These are phyloP conservation scores for Pygoscelis adeliae DNA, from an alignment of 2,113 vertebrate genomes.

Conservation along the genomic window DNA sequence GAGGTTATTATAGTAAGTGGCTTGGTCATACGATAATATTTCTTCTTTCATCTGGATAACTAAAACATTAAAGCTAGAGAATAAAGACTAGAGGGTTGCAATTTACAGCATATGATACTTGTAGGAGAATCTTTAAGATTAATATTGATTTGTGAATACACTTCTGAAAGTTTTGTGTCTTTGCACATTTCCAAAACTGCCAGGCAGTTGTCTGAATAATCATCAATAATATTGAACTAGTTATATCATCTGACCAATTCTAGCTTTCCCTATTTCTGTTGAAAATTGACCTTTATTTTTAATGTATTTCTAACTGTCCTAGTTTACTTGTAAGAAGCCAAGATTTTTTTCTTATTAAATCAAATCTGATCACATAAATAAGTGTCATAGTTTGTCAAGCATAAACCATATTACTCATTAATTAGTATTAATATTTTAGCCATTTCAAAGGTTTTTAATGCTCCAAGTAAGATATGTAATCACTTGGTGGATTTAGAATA, in stretches of 20 bases:
- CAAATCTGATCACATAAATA: background rate
- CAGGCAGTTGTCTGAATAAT: background rate
- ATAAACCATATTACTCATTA: slow-evolving; percentile 6
- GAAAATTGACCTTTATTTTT: slow-evolving; percentile 10
- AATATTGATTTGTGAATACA: background rate
- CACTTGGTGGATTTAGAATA: background rate
- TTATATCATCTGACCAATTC: background rate
- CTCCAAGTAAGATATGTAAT: background rate
- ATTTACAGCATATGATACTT: background rate
- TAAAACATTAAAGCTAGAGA: background rate
- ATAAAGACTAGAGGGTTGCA: background rate
- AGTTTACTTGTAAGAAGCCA: background rate
- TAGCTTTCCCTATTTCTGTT: background rate
- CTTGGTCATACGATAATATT: background rate
- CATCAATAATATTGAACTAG: background rate
- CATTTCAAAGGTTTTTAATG: background rate
- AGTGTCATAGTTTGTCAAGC: background rate
- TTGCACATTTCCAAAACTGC: background rate
- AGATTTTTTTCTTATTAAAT: background rate
- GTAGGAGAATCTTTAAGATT: background rate
- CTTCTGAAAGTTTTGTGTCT: background rate
- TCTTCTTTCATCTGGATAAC: background rate
- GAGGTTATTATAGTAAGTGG: background rate
- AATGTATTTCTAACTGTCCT: background rate
- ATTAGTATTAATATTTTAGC: slow-evolving; percentile 24